phyloP scores from a whole-genome alignment of 2,797 vertebrate species.

The Sebastiscus albofasciatus region DNA sequence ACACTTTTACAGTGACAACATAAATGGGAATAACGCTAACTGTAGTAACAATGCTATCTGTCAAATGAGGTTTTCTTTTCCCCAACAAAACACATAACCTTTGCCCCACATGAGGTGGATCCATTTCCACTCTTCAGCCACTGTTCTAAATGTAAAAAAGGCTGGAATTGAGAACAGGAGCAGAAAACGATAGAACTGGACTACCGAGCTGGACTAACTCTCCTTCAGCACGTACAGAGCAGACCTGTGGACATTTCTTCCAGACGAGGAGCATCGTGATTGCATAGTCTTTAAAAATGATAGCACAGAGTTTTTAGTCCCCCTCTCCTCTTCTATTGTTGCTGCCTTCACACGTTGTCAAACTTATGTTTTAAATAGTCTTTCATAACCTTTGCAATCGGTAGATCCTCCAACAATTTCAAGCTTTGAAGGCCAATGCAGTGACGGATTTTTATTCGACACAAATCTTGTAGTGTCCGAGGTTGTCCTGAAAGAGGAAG shows the following conservation, averaged over 20 bases:
- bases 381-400: conserved; percentile 98
- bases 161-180: neutral
- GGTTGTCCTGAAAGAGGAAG: conserved; percentile 87
- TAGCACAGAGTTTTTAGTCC: conserved; percentile 79
- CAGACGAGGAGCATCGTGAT: conserved; percentile 87
- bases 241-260: conserved; percentile 82
- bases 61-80: conserved; percentile 21
- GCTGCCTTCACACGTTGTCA: conserved; percentile 89
- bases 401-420: conserved; percentile 95
- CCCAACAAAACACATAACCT: neutral
- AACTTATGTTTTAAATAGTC: conserved; percentile 99
- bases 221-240: conserved; percentile 63
- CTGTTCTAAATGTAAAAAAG: neutral
- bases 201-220: neutral
- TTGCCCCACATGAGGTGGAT: conserved; percentile 6
- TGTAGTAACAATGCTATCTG: conserved; percentile 7
- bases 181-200: neutral
- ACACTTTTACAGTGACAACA: conserved; percentile 14
- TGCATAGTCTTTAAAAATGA: conserved; percentile 91
- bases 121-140: neutral
- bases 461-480: conserved; percentile 96
- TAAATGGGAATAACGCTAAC: conserved; percentile 6
- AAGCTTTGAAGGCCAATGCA: conserved; percentile 98
- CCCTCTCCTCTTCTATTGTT: conserved; percentile 41
- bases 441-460: conserved; percentile 97